These are phyloP conservation scores for Trichonephila clavata DNA, from an alignment of 1,140 invertebrate species.

Conservation along the genomic window DNA sequence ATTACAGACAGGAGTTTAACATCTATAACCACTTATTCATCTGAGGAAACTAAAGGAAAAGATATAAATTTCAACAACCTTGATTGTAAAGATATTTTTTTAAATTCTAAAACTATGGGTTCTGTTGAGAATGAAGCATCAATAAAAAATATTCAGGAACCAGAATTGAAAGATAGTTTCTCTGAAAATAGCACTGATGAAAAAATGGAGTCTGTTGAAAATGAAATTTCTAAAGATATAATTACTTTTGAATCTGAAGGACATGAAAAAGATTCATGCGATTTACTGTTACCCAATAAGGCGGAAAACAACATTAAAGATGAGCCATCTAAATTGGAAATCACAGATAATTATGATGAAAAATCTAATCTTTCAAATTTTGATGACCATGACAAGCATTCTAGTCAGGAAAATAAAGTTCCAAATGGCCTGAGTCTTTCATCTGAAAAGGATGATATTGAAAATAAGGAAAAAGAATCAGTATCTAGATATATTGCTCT, in stretches of 20 bases:
- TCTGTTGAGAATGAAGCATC: neutral
- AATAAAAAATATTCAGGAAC: neutral
- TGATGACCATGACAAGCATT: constrained; percentile 38
- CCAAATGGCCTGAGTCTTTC: constrained; percentile 28
- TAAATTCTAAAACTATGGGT: neutral
- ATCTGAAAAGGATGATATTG: neutral
- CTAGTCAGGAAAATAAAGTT: constrained; percentile 63
- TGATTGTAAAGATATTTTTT: neutral
- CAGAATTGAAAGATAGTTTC: neutral
- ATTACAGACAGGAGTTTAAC: neutral
- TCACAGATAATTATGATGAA: constrained; percentile 44
- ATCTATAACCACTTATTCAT: neutral
- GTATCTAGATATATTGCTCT: constrained; percentile 24
- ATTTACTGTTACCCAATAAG: neutral
- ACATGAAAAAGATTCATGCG: neutral
- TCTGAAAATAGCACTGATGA: neutral
- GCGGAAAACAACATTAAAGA: neutral
- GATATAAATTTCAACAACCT: neutral
- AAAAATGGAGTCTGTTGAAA: neutral
- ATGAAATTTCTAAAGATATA: neutral
- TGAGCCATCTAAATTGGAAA: neutral
- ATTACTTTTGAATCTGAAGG: neutral
- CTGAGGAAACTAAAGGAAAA: neutral
- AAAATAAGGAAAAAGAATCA: neutral
- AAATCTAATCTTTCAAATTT: neutral